These are phyloP conservation scores for Trichomalopsis sarcophagae DNA, from an alignment of 1,140 invertebrate genomes.

Conservation along the genomic window DNA sequence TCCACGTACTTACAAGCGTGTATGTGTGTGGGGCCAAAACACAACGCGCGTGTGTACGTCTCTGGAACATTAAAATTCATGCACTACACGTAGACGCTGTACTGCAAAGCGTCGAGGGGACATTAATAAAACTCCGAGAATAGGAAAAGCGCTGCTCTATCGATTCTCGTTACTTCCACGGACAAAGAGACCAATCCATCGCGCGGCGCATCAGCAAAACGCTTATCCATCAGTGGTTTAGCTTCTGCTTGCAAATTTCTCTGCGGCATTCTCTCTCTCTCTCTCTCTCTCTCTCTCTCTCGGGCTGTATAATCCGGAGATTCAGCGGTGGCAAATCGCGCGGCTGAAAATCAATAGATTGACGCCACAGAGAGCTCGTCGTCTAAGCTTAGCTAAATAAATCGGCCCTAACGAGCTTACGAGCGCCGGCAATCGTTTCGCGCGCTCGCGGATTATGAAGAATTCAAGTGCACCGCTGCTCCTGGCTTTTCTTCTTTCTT, in stretches of 20 bases:
- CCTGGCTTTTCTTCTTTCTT: background rate
- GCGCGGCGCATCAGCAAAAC: background rate
- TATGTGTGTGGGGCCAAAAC: too few species aligned
- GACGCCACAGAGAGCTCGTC: background rate
- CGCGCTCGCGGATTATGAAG: background rate
- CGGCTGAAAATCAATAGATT: background rate
- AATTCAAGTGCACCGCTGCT: background rate
- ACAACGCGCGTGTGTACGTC: too few species aligned
- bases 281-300: too few species aligned
- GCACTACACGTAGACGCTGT: too few species aligned
- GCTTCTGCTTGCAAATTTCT: too few species aligned
- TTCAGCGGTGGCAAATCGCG: background rate
- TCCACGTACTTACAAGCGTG: too few species aligned
- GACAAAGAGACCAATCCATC: background rate
- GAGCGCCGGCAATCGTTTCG: background rate
- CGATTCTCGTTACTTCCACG: background rate
- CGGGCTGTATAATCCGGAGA: too few species aligned
- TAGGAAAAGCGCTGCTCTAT: background rate
- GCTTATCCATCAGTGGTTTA: background rate
- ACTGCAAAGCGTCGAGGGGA: background rate
- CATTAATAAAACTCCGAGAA: background rate
- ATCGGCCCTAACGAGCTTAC: constrained; percentile 12
- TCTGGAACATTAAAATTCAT: too few species aligned
- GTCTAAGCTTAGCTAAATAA: background rate
- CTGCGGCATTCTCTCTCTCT: too few species aligned